Evolutionary conservation across 1,140 invertebrate genomes (phyloP), one percentile per base, ranked within the genome.

Genomic region (Rhagoletis pomonella): DNA sequence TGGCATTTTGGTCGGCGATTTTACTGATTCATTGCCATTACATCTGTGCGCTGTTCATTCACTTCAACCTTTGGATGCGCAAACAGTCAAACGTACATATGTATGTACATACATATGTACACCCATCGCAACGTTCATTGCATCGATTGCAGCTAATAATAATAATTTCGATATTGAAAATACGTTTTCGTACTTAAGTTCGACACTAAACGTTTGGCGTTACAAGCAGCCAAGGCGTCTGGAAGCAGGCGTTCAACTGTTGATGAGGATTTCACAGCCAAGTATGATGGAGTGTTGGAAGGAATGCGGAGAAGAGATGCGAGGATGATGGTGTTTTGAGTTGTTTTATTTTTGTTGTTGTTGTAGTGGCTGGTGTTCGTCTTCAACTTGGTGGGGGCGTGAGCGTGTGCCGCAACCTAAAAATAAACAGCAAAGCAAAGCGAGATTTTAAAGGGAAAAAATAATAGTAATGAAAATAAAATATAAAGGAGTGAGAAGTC

Each of bases 91-190:
- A 7, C 47, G n/a, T 81, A 29, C 29, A 29, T 29, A 29, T 29
- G 29, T 29, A 29, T 29, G 29, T 29, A 29, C 29, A 29, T 29
- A 29, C 29, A 29, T 29, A 29, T 29, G 29, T 29, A 29, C 29
- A 29, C 29, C 73, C 7, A 81, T n/a, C 7, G 69, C 44, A 73
- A 73, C 69, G 47, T 55, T 42, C 73, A 81, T 58, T 81, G 47
- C 73, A 81, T 81, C 86, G 86, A 87, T 87, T 87, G 86, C 86
- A 81, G 86, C 67, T 87, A 87, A 87, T 87, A 87, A 87, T 77
- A 87, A 87, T 87, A 87, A 87, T 87, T 87, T 87, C 55, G 86
- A 87, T 87, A 87, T 87, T 87, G 86, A 87, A 87, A 87, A 87
- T 87, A 87, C 86, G 86, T 87, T 87, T 87, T 87, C 55, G 67